These are phyloP conservation scores for Drosophila paramelanica DNA, from an alignment of 2,888 invertebrate species.

Conservation along the genomic window DNA sequence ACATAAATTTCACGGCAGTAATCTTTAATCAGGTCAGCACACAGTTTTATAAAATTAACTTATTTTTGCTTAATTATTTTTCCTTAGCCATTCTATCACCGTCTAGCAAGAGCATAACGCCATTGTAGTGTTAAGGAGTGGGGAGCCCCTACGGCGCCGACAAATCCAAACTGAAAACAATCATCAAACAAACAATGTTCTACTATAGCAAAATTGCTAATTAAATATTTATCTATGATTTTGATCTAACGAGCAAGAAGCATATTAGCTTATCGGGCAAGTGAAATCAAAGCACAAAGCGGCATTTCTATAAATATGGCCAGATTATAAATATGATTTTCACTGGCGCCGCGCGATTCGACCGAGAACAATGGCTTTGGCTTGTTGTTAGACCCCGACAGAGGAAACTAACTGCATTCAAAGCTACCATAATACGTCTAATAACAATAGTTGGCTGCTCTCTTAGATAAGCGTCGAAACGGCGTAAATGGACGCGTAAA, in stretches of 20 bases:
- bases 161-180: slow-evolving; percentile 32
- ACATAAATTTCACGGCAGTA: slow-evolving; percentile 4
- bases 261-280: slow-evolving; percentile 60
- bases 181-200: slow-evolving; percentile 37
- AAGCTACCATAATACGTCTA: slow-evolving; percentile 25
- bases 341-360: slow-evolving; percentile 20
- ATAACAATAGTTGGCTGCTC: slow-evolving; percentile 40
- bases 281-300: slow-evolving; percentile 53
- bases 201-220: slow-evolving; percentile 54
- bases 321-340: slow-evolving; percentile 36
- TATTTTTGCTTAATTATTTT: slow-evolving; percentile 6
- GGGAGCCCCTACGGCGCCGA: slow-evolving; percentile 24
- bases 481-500: slow-evolving; percentile 47
- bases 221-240: slow-evolving; percentile 75
- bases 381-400: slow-evolving; percentile 36
- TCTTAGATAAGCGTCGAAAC: slow-evolving; percentile 48
- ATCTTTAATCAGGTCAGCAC: slow-evolving; percentile 6
- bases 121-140: slow-evolving; percentile 31
- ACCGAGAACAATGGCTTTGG: slow-evolving; percentile 57
- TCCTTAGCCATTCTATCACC: slow-evolving; percentile 1
- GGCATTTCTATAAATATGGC: slow-evolving; percentile 35
- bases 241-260: slow-evolving; percentile 50
- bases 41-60: slow-evolving; percentile 8
- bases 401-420: slow-evolving; percentile 30
- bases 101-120: slow-evolving; percentile 22